These are phyloP conservation scores for Oreochromis aureus DNA, from an alignment of 2,113 vertebrate genomes.

Conservation along the genomic window DNA sequence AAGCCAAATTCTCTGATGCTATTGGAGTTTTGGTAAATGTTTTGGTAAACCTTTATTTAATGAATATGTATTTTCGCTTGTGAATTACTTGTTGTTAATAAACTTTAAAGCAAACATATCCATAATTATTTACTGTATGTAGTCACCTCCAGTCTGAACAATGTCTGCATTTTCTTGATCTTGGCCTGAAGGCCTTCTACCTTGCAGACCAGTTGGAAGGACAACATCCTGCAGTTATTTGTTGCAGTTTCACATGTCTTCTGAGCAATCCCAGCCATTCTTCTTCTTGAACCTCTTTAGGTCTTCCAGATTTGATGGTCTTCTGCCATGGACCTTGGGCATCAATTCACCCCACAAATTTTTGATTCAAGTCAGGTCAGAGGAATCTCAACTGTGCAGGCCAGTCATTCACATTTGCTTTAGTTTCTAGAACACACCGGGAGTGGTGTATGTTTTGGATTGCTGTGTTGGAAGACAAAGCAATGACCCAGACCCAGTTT, in stretches of 20 bases:
- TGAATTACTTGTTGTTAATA: neutral
- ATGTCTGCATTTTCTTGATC: constrained; percentile 63
- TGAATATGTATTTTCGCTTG: neutral
- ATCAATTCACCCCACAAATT: neutral
- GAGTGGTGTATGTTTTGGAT: neutral
- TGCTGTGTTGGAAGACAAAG: neutral
- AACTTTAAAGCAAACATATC: neutral
- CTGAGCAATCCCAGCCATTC: neutral
- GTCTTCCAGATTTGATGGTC: neutral
- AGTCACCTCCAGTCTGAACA: constrained; percentile 59
- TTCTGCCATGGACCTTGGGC: neutral
- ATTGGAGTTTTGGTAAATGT: neutral
- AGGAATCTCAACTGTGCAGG: neutral
- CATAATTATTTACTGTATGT: neutral
- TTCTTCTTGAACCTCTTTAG: neutral
- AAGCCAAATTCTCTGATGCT: neutral
- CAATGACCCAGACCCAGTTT: neutral
- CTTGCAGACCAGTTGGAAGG: constrained; percentile 46
- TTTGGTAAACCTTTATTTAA: neutral
- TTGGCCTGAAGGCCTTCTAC: constrained; percentile 23
- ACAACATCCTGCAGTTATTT: neutral
- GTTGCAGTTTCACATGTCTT: neutral
- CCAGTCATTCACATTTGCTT: neutral
- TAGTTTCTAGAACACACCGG: neutral
- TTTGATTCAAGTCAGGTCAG: neutral